Conservation (phyloP, 2,113 vertebrate genomes). For the Rhodinocichla rosea region DNA sequence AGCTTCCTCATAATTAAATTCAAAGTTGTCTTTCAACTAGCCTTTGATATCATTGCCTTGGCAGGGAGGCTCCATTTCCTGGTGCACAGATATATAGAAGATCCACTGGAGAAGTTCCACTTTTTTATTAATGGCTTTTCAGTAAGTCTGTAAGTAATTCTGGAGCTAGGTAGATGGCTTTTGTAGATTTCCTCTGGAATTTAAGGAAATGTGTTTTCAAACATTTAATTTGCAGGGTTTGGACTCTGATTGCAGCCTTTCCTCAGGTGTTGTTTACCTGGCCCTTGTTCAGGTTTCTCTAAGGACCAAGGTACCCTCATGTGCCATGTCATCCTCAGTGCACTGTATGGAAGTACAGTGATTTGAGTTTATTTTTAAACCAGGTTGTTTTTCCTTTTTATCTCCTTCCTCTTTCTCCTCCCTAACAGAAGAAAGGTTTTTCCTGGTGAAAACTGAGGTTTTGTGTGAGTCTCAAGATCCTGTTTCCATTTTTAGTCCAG, state of each 20-base stretch:
- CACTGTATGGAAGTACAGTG: not conserved
- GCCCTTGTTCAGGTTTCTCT: not conserved
- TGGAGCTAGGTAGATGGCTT: not conserved
- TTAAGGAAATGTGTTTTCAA: not conserved
- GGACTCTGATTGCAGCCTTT: not conserved
- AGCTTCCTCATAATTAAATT: not conserved
- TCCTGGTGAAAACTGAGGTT: not conserved
- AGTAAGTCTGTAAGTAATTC: not conserved
- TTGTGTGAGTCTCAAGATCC: not conserved
- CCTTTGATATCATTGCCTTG: not conserved
- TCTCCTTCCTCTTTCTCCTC: not conserved
- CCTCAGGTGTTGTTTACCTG: not conserved
- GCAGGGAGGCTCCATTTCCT: not conserved
- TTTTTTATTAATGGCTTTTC: not conserved
- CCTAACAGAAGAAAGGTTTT: not conserved
- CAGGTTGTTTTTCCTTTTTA: not conserved
- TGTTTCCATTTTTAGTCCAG: constrained; percentile 1
- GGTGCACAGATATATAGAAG: not conserved
- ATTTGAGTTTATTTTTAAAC: not conserved
- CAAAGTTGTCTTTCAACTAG: not conserved
- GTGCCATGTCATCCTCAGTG: not conserved
- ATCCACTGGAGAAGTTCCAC: not conserved
- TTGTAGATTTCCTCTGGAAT: not conserved
- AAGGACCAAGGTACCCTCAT: not conserved
- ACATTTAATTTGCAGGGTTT: not conserved